Evolutionary conservation across 2,888 invertebrate genomes (phyloP).

Genomic region (Calephelis perditalis): DNA sequence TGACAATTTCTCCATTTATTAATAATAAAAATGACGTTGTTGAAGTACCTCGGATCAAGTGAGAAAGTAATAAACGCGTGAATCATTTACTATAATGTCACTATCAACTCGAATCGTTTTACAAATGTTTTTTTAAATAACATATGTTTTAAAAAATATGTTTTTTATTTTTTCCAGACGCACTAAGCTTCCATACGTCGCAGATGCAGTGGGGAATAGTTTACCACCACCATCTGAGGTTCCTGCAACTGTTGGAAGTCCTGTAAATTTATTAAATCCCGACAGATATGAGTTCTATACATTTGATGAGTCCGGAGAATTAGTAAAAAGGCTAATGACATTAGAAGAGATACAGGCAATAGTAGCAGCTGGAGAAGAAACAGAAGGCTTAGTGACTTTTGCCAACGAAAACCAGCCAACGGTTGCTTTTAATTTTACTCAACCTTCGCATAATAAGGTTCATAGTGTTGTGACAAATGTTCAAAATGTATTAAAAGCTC

Average conservation of each 20-base stretch:
- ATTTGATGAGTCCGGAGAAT: slow-evolving; percentile 89
- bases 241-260: slow-evolving; percentile 84
- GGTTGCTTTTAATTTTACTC: slow-evolving; percentile 66
- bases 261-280: slow-evolving; percentile 87
- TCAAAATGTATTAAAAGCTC: slow-evolving; percentile 88
- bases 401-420: slow-evolving; percentile 69
- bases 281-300: slow-evolving; percentile 93
- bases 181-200: slow-evolving; percentile 75
- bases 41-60: too few species aligned
- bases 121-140: too few species aligned
- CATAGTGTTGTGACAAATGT: slow-evolving; percentile 90
- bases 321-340: slow-evolving; percentile 90
- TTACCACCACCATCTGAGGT: slow-evolving; percentile 79
- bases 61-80: too few species aligned
- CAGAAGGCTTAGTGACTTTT: slow-evolving; percentile 75
- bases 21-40: too few species aligned
- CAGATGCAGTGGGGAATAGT: slow-evolving; percentile 83
- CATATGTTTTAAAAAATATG: too few species aligned
- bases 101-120: too few species aligned
- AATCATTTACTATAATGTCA: too few species aligned
- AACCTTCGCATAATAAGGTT: slow-evolving; percentile 82
- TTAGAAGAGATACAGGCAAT: slow-evolving; percentile 90
- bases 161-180: slow-evolving; percentile 47
- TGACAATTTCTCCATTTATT: too few species aligned
- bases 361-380: slow-evolving; percentile 88